These are phyloP conservation scores for Bombus confusus DNA, from an alignment of 1,140 invertebrate genomes.

Conservation along the genomic window DNA sequence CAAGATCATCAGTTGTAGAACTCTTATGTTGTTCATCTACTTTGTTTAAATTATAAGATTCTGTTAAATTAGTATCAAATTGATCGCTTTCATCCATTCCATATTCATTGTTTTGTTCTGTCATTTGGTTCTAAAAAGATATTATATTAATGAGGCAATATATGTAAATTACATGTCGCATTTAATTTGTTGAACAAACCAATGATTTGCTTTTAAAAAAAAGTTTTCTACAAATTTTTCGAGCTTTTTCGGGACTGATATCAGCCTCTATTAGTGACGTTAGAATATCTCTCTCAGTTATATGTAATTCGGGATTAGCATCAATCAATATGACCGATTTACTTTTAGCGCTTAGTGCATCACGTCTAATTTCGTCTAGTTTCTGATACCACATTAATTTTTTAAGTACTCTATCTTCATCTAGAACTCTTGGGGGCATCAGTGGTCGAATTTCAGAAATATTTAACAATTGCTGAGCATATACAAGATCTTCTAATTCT, in stretches of 20 bases:
- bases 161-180: background rate
- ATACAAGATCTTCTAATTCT: slow-evolving; percentile 48
- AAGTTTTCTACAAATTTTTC: slow-evolving; percentile 73
- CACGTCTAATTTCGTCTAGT: slow-evolving; percentile 24
- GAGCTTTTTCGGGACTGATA: slow-evolving; percentile 72
- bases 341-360: background rate
- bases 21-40: background rate
- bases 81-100: background rate
- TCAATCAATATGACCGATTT: slow-evolving; percentile 70
- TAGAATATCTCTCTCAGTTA: slow-evolving; percentile 75
- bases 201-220: slow-evolving; percentile 67
- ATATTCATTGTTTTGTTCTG: background rate
- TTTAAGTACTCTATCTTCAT: slow-evolving; percentile 73
- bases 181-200: slow-evolving; percentile 63
- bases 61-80: background rate
- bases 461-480: slow-evolving; percentile 29
- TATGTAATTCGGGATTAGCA: slow-evolving; percentile 74
- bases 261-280: slow-evolving; percentile 75
- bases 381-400: slow-evolving; percentile 68
- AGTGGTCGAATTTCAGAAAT: slow-evolving; percentile 66
- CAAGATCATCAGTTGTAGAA: background rate
- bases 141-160: background rate
- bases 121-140: background rate
- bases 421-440: slow-evolving; percentile 73
- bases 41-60: background rate